These are phyloP conservation scores for Ahaetulla prasina DNA, from an alignment of 2,113 vertebrate genomes.

Conservation along the genomic window DNA sequence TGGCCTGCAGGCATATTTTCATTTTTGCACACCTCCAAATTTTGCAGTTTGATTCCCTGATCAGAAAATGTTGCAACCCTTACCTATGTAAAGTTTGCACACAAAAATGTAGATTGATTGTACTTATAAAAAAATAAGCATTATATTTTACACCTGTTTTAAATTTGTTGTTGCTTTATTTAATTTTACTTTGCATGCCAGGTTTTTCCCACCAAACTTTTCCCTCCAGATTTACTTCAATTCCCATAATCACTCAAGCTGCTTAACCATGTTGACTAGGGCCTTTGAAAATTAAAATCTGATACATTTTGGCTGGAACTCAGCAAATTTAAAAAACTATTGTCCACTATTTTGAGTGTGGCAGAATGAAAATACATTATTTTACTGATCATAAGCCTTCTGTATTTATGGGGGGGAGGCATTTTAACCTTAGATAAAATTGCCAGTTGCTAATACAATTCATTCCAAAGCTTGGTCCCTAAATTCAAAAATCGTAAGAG, in stretches of 20 bases:
- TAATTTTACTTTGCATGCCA: background rate
- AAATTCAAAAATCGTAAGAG: background rate
- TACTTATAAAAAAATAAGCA: background rate
- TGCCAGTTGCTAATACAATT: background rate
- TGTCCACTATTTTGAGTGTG: background rate
- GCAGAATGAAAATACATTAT: background rate
- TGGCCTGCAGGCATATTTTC: background rate
- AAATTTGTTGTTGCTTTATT: background rate
- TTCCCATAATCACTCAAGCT: background rate
- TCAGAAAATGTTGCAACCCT: background rate
- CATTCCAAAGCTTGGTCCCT: background rate
- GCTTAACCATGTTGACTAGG: background rate
- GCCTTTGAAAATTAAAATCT: background rate
- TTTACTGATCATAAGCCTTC: background rate
- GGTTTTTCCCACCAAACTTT: background rate
- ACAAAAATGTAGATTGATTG: background rate
- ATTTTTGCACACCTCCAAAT: background rate
- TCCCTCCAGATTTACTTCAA: background rate
- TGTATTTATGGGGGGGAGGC: background rate
- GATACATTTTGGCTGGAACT: background rate
- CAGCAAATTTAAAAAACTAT: background rate
- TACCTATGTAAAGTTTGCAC: background rate
- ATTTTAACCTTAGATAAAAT: background rate
- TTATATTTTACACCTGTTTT: background rate
- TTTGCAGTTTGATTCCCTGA: background rate